A percentile compares a stretch with the other conserved stretches of the same genome.
These are phyloP conservation scores for Parazoanthus darwini DNA, from an alignment of 92 coral and sea anemone genomes.

Conservation along the genomic window DNA sequence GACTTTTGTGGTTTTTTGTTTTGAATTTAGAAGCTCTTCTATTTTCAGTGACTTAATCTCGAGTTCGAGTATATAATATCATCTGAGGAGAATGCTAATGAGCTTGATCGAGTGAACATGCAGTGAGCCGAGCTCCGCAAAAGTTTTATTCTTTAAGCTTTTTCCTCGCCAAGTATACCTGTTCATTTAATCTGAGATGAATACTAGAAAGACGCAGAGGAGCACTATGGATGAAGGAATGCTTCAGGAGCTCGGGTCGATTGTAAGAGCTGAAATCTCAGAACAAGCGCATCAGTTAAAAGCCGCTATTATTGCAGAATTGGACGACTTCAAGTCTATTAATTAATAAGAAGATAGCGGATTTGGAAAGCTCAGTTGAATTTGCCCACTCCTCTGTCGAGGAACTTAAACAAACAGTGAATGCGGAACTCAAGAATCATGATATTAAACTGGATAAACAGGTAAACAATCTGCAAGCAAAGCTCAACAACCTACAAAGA, in stretches of 20 bases:
- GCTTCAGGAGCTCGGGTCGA: not conserved
- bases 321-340: not conserved
- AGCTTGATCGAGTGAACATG: not conserved
- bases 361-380: not conserved
- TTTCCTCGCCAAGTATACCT: not conserved
- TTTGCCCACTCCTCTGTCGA: not conserved
- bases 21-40: no score
- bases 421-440: not conserved
- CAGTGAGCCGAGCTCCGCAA: not conserved
- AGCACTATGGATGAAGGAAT: slow-evolving; percentile 1
- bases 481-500: not conserved
- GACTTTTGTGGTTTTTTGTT: no score
- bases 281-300: not conserved
- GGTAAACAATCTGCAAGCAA: not conserved
- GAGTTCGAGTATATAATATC: no score
- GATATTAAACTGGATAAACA: not conserved
- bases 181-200: not conserved
- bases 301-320: not conserved
- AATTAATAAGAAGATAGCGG: not conserved
- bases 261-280: slow-evolving; percentile 1
- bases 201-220: not conserved
- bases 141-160: not conserved
- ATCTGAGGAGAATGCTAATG: not conserved
- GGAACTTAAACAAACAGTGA: not conserved
- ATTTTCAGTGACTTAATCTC: no score